phyloP scores from a whole-genome alignment of 2,113 vertebrate species.

The Bos indicus region DNA sequence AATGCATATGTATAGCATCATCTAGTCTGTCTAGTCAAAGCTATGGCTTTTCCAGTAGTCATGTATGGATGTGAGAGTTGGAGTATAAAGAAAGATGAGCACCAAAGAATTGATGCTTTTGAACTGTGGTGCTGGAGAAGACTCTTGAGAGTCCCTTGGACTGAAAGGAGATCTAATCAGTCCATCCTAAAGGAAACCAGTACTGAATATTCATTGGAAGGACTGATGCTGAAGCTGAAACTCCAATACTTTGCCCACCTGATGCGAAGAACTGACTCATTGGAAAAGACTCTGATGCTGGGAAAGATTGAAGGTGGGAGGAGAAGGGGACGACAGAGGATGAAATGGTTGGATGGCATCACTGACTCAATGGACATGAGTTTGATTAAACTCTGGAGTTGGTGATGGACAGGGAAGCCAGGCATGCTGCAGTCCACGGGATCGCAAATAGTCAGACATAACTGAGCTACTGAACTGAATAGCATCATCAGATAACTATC shows the following conservation, averaged over 20 bases:
- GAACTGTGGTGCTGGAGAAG: neutral
- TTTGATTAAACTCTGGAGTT: neutral
- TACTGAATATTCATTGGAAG: neutral
- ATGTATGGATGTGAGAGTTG: neutral
- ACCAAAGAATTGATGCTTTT: neutral
- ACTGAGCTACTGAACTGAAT: neutral
- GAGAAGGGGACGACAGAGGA: neutral
- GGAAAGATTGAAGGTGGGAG: accelerated
- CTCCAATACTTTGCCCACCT: neutral
- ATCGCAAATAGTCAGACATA: accelerated
- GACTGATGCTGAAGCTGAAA: neutral
- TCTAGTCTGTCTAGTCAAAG: neutral
- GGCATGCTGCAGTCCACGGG: neutral
- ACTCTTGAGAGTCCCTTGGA: neutral
- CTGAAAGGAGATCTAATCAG: neutral
- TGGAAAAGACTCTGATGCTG: neutral
- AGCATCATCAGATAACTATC: neutral
- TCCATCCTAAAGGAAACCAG: neutral
- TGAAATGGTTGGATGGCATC: neutral
- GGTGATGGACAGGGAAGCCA: neutral
- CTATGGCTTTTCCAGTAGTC: neutral
- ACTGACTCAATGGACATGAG: neutral
- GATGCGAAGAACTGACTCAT: neutral
- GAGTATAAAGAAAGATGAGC: neutral
- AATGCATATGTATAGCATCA: neutral